phyloP scores from a whole-genome alignment of 2,113 vertebrate genomes.

The Gallinago media region DNA sequence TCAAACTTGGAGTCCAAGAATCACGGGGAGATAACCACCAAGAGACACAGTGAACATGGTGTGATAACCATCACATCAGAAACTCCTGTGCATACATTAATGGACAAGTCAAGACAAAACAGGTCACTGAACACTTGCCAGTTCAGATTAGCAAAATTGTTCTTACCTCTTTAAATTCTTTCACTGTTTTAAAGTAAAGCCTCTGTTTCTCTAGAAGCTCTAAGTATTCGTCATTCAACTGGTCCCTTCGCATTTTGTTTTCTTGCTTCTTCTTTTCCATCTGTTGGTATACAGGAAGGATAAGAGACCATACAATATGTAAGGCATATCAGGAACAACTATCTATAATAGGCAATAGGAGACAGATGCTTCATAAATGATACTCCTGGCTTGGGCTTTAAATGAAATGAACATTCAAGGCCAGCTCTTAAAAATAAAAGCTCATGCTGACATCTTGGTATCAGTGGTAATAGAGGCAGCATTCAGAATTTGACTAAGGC shows the following conservation, averaged over 20 bases:
- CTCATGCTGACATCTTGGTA: not conserved
- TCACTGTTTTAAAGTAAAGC: conserved; percentile 98
- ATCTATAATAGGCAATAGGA: not conserved
- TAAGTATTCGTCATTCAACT: conserved; percentile 95
- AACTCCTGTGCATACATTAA: not conserved
- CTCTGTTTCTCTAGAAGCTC: conserved; percentile 96
- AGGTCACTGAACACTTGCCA: not conserved
- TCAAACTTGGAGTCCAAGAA: not conserved
- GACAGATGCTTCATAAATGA: not conserved
- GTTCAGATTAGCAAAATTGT: not conserved
- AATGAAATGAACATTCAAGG: not conserved
- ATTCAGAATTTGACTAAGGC: not conserved
- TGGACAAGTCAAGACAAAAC: not conserved
- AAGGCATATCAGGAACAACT: not conserved
- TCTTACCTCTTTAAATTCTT: conserved; percentile 98
- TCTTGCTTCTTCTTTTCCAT: conserved; percentile 99
- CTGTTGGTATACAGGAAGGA: conserved; percentile 66
- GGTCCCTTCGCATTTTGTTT: conserved; percentile 98
- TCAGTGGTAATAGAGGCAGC: not conserved
- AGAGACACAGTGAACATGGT: fast-evolving
- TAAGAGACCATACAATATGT: not conserved
- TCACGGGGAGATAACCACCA: not conserved
- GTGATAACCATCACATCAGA: not conserved
- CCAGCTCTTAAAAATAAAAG: not conserved
- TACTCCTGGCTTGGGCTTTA: not conserved